phyloP scores from a whole-genome alignment of 2,113 vertebrate species.

The Lota lota region DNA sequence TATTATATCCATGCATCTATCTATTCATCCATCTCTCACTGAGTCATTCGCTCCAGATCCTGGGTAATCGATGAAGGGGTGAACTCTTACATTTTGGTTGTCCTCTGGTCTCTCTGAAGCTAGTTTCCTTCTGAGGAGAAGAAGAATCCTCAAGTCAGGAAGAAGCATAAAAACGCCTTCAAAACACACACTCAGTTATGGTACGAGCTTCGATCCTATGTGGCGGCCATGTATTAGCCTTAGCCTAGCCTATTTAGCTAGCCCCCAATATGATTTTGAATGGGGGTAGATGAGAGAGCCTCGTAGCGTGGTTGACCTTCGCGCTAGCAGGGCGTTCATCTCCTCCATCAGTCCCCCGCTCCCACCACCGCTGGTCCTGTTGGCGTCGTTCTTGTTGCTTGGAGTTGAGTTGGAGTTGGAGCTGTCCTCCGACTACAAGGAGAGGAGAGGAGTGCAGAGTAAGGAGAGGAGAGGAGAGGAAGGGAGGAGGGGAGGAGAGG shows the following conservation, averaged over 20 bases:
- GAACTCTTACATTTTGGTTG: constrained; percentile 86
- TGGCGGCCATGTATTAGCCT: too few relatives aligned
- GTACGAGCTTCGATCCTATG: too few relatives aligned
- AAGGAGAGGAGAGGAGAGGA: background rate
- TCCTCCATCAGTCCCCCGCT: constrained; percentile 97
- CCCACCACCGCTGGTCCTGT: constrained; percentile 90
- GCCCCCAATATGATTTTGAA: too few relatives aligned
- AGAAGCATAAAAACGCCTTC: background rate
- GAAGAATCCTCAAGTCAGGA: constrained; percentile 47
- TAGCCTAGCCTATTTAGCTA: too few relatives aligned
- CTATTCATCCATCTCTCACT: background rate
- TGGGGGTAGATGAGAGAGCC: too few relatives aligned
- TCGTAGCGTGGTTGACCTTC: constrained; percentile 76
- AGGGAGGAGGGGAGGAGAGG: background rate
- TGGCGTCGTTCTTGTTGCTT: constrained; percentile 88
- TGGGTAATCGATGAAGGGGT: too few relatives aligned
- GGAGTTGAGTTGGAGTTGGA: constrained; percentile 32
- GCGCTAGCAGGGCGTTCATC: constrained; percentile 96
- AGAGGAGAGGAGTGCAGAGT: constrained; percentile 20
- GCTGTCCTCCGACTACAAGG: constrained; percentile 83
- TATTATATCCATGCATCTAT: background rate
- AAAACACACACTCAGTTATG: background rate
- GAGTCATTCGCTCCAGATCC: background rate
- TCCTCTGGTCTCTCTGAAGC: constrained; percentile 91
- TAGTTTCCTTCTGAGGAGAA: constrained; percentile 87